phyloP scores from a whole-genome alignment of 1,140 invertebrate species.

The Bradysia coprophila region DNA sequence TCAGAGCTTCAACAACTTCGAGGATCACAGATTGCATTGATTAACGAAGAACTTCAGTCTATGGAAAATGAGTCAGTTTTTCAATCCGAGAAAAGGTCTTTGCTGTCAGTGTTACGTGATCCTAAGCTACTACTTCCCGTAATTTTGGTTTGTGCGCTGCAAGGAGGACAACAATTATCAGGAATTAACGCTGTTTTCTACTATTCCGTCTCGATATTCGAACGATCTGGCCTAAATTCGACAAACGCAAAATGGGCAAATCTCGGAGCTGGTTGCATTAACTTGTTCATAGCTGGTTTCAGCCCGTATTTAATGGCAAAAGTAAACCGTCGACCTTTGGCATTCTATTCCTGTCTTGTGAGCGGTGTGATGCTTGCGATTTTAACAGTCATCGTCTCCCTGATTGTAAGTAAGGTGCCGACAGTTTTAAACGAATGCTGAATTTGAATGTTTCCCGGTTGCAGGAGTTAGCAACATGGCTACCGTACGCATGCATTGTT shows the following conservation, averaged over 20 bases:
- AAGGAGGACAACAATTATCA: constrained; percentile 66
- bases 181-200: constrained; percentile 76
- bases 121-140: constrained; percentile 40
- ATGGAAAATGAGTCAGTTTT: constrained; percentile 17
- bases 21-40: constrained; percentile 15
- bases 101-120: constrained; percentile 31
- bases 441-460: background rate
- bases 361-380: constrained; percentile 27
- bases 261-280: constrained; percentile 41
- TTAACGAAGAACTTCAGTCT: constrained; percentile 27
- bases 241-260: constrained; percentile 36
- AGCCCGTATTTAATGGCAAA: constrained; percentile 31
- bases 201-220: constrained; percentile 45
- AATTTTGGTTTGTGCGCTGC: constrained; percentile 49
- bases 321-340: constrained; percentile 29
- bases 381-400: constrained; percentile 26
- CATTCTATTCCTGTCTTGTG: constrained; percentile 28
- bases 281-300: constrained; percentile 37
- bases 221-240: constrained; percentile 29
- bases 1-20: constrained; percentile 20
- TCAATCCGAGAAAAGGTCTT: constrained; percentile 26
- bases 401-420: constrained; percentile 11
- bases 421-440: background rate
- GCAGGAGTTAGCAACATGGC: constrained; percentile 33
- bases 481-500: constrained; percentile 52